Evolutionary conservation across 2,797 vertebrate species (phyloP), one percentile per base, ranked within the genome.

Genomic region (Chromis chromis): DNA sequence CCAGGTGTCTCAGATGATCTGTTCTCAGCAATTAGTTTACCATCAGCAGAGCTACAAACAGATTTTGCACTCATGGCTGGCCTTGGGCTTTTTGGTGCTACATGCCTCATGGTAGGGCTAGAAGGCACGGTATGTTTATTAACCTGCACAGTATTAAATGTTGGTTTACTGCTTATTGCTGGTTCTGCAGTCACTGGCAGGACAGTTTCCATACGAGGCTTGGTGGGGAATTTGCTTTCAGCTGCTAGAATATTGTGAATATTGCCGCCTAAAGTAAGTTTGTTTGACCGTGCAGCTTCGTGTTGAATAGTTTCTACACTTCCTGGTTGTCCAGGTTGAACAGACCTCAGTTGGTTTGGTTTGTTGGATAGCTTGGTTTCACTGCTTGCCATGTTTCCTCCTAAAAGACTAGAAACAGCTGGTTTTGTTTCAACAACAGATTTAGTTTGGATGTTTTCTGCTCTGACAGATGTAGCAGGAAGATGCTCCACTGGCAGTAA

Each of bases 11-110:
- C 76, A 14, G 46, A 14, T 33, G 55, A 54, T 73, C 31, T 79
- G 22, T 63, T 44, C 9, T 65, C 54, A 63, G 48, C 12, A 10
- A 31, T 24, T 9, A 44, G 46, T 74, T 84, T 76, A 21, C 11
- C 31, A 39, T 71, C 65, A 71, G 25, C 2, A 36, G 65, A 46
- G 27, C 16, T 68, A 70, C 24, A 65, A 62, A 52, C 16, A 33
- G 33, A 48, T 50, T 73, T 74, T 58, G 39, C 17, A 65, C 82
- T 69, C 1, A 39, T 25, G 1, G 31, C 10, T 48, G 66, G 24
- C 6, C 76, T 87, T 66, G 85, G 78, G 52, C 78, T 89, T 78
- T 79, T 88, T 54, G 80, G 78, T 71, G 57, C 3, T 0, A 82
- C 3, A 0, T 46, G 60, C 48, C 70, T 89, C 31, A 86, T 46